Evolutionary conservation across 2,113 vertebrate species (phyloP), one percentile per base, ranked within the genome.

Genomic region (Tragelaphus buxtoni): DNA sequence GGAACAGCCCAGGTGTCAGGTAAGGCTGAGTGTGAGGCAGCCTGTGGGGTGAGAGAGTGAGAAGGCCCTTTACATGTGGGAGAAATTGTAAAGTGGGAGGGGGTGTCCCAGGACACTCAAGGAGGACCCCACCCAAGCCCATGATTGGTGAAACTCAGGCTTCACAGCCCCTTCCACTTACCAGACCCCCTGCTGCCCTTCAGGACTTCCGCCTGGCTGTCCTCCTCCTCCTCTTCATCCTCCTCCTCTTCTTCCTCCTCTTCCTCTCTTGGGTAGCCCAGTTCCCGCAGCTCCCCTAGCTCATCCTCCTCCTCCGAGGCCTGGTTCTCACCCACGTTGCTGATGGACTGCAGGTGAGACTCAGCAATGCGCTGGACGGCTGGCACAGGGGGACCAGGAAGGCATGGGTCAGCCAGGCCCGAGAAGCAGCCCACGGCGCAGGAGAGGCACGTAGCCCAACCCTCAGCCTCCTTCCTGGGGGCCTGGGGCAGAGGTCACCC

Each of bases 311-410:
- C 98, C 92, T 99, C 99, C 5, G 99, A 97, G 92, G 97, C 98
- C 97, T 98, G 99, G 81, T 98, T 99, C 93, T 99, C 99, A 11
- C 98, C 98, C 98, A 99, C 74, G 91, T 98, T 98, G 74, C 98
- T 97, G 92, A 98, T 98, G 0, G 99, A 98, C 98, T 99, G 99
- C 97, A 99, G 96, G 98, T 99, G 99, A 84, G 99, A 99, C 98
- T 99, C 99, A 18, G 99, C 99, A 74, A 99, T 99, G 98, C 99
- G 99, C 98, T 99, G 99, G 95, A 99, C 98, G 1, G 99, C 99
- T 99, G 97, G 60, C 80, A 84, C 20, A 61, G 96, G 80, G 22
- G 11, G 22, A 28, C 14, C 61, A 1, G 80, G 81, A 20, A 83
- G 24, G 77, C 63, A 35, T 32, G n/a, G 60, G 79, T 97, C 58